Evolutionary conservation across 1,140 invertebrate genomes (phyloP), one percentile per base, ranked within the genome.

Genomic region (Drosophila kepulauana): DNA sequence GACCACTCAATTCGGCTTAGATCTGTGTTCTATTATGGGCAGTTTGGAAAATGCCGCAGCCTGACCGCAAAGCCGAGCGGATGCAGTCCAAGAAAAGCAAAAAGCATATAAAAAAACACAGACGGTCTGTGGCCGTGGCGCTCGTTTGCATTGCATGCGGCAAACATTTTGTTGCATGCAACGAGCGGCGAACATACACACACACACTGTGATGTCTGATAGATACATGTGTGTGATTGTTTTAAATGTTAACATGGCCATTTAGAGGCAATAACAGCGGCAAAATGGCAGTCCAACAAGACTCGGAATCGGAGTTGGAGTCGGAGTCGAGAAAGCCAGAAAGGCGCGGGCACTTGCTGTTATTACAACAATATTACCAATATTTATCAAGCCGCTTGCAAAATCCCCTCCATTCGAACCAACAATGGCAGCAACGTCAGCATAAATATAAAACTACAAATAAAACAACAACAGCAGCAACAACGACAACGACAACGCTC

Each of bases 161-260:
- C 68, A 71, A 57, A 54, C 54, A 65, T 63, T 59, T 72, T 75
- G 82, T 78, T 81, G 85, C 85, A 89, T 89, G 85, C 85, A 89
- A 88, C 78, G 52, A 66, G 63, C 49, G 45, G 10, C 11, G 56
- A 48, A 64, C 48, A 52, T 48, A 64, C 16, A 13, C n/a, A 28
- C 48, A 20, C 48, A 64, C 33, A 25, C 70, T 57, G 30, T 13
- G 13, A 30, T 75, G 70, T 70, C 67, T 52, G 35, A 70, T 52
- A 51, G 65, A 79, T 72, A 78, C 64, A 75, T 86, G 84, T 82
- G 86, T 89, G 85, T 89, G 85, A 89, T 89, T 89, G 85, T 89
- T 89, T 89, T 89, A 89, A 87, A 89, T 89, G 85, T 89, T 89
- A 89, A 89, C 85, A 89, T 89, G 86, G 86, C 85, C 85, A 89